These are phyloP conservation scores for Antechinus stuartii DNA, from an alignment of 2,113 vertebrate genomes.

Conservation along the genomic window DNA sequence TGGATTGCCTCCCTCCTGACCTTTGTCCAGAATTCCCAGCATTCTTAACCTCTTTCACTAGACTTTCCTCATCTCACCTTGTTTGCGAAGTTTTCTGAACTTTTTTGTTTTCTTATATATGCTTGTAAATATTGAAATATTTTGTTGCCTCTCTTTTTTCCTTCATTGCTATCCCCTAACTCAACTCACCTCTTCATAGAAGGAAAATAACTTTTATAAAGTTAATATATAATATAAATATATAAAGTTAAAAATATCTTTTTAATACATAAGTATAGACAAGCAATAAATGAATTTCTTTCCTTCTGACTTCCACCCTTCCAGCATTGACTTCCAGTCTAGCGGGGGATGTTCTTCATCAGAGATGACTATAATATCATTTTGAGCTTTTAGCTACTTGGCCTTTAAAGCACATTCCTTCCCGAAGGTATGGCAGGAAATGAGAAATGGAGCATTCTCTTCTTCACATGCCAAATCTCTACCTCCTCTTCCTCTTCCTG, in stretches of 20 bases:
- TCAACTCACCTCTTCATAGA: not conserved
- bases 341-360: not conserved
- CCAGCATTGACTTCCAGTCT: fast-evolving
- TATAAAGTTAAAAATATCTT: too few relatives aligned
- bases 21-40: not conserved
- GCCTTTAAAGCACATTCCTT: not conserved
- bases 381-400: not conserved
- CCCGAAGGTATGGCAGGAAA: not conserved
- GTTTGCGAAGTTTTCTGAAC: not conserved
- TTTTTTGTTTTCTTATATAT: not conserved
- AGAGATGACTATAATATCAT: not conserved
- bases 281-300: not conserved
- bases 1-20: not conserved
- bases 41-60: not conserved
- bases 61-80: not conserved
- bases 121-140: not conserved
- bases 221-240: too few relatives aligned
- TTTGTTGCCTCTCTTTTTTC: not conserved
- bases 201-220: too few relatives aligned
- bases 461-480: not conserved
- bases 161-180: not conserved
- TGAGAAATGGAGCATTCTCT: not conserved
- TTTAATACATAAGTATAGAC: not conserved
- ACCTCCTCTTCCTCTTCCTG: not conserved
- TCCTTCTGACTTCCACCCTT: too few relatives aligned